Base-by-base conservation (phyloP, 2,888 invertebrate genomes). In the Orchestes rusci region DNA sequence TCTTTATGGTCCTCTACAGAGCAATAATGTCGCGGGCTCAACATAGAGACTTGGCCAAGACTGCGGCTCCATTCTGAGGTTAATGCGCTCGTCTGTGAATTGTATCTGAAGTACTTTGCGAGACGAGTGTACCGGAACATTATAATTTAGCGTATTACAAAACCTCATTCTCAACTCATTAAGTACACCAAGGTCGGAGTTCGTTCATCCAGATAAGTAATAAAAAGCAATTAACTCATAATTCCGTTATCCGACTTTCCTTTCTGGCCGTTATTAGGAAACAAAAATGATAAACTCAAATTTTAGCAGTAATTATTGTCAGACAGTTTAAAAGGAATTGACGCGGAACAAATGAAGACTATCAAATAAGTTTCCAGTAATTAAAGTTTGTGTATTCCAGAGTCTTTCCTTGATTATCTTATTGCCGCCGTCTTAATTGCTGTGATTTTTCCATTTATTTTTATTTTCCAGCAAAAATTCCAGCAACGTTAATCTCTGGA, bases 1-100 rank as follows among this genome's bases (percentile, higher is more conserved):
- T 58, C 56, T 60, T 61, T 61, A 61, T 60, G 53, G 56, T 55
- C 53, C 60, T 58, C 58, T 48, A 53, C 54, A 54, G 60, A 52
- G 56, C 56, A 61, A 60, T 62, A 62, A 59, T 53, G 59, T 56
- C 58, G 56, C 40, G 37, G 13, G 23, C 31, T 36, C 19, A 44
- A 40, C 48, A 31, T 31, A 37, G 43, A 44, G 30, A 48, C 39
- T 36, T 48, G 48, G 43, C 48, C 44, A 43, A 48, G 27, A 43
- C 39, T 16, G 27, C 15, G 27, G 30, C n/a, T n/a, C n/a, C n/a
- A n/a, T n/a, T n/a, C n/a, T n/a, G n/a, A n/a, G n/a, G n/a, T n/a
- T n/a, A n/a, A n/a, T n/a, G n/a, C n/a, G n/a, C n/a, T n/a, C n/a
- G n/a, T n/a, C n/a, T n/a, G n/a, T n/a, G n/a, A n/a, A n/a, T n/a